Percentiles rank a stretch among this genome's conserved stretches.
Conservation (phyloP, 2,113 vertebrate species). For the Pseudopodoces humilis region DNA sequence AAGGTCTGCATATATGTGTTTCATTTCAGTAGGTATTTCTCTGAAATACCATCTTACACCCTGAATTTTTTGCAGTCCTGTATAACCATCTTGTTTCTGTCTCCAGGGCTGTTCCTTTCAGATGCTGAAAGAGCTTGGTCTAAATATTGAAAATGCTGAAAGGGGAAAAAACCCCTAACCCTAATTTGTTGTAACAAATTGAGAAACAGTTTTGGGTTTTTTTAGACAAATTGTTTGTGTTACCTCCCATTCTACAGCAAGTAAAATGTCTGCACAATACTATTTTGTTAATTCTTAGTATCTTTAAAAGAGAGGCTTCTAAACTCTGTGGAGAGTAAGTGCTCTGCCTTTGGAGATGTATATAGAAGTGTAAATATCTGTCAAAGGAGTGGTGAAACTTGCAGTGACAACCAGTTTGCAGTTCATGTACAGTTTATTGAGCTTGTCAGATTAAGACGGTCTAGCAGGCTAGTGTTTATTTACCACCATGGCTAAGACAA, state of each 20-base stretch:
- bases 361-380: neutral
- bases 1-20: neutral
- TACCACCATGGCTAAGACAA: neutral
- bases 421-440: neutral
- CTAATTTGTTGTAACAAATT: neutral
- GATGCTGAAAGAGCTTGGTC: neutral
- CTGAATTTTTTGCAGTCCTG: neutral
- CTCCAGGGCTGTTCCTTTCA: neutral
- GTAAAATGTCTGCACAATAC: neutral
- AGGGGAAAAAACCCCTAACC: neutral
- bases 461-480: neutral
- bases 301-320: neutral
- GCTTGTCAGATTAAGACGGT: neutral
- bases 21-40: neutral
- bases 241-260: neutral
- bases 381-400: neutral
- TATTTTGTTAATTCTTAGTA: neutral
- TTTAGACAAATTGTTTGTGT: neutral
- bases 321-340: neutral
- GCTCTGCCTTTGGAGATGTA: neutral
- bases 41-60: neutral
- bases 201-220: neutral
- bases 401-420: neutral
- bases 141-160: neutral
- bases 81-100: accelerated